Evolutionary conservation across 2,113 vertebrate species (phyloP).

Genomic region (Hypocryptadius cinnamomeus): DNA sequence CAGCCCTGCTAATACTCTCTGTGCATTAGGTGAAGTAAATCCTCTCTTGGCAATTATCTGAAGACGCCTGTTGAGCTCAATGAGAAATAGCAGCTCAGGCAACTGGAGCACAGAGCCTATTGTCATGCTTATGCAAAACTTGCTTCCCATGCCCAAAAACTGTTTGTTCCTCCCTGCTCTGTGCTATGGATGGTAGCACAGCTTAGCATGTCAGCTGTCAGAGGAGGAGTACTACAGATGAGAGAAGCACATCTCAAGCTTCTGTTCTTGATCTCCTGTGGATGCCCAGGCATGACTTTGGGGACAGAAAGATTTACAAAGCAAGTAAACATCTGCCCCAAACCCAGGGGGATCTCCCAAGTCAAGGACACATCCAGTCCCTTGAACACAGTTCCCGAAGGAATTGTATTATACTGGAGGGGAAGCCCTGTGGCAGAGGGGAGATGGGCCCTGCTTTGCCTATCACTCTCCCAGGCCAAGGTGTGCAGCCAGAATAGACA

Average conservation of each 20-base stretch:
- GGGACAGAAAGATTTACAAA: background rate
- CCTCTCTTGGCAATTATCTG: background rate
- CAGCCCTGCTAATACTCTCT: background rate
- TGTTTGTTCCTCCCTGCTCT: background rate
- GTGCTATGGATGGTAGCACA: background rate
- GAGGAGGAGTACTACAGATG: background rate
- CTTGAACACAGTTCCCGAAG: accelerated
- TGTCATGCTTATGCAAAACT: background rate
- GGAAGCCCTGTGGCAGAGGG: background rate
- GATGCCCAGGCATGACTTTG: background rate
- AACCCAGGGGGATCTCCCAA: background rate
- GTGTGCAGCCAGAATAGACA: background rate
- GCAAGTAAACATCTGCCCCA: background rate
- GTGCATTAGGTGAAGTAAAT: background rate
- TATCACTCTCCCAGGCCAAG: background rate
- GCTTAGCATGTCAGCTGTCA: background rate
- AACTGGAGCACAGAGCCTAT: background rate
- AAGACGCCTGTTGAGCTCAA: background rate
- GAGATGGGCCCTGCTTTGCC: background rate
- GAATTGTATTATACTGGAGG: background rate
- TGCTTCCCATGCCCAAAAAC: background rate
- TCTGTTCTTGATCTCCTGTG: background rate
- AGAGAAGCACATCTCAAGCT: background rate
- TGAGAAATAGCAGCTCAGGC: background rate
- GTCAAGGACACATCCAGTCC: background rate